phyloP scores from a whole-genome alignment of 1,140 invertebrate species.

The Zaprionus ornatus region DNA sequence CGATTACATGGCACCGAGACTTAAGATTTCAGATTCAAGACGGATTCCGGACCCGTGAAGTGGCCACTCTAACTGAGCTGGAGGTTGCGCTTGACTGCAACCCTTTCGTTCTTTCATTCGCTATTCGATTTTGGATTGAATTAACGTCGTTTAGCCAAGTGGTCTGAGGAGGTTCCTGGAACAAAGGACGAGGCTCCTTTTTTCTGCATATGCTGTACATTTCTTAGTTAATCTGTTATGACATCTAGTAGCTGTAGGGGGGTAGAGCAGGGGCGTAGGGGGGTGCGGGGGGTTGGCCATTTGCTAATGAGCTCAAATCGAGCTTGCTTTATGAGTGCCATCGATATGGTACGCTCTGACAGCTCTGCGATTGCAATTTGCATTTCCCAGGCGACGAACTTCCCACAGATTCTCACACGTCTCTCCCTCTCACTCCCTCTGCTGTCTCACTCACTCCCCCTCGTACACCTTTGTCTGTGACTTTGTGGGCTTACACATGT shows the following conservation, averaged over 20 bases:
- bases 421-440: background rate
- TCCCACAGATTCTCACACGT: slow-evolving; percentile 50
- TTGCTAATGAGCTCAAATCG: slow-evolving; percentile 75
- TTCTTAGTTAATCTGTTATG: slow-evolving; percentile 76
- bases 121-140: slow-evolving; percentile 45
- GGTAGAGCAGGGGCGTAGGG: background rate
- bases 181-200: slow-evolving; percentile 20
- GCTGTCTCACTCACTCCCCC: background rate
- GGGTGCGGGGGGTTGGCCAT: background rate
- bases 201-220: slow-evolving; percentile 32
- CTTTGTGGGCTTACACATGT: slow-evolving; percentile 74
- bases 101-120: slow-evolving; percentile 39
- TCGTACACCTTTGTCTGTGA: background rate
- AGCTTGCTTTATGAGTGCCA: slow-evolving; percentile 76
- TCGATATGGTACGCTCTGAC: slow-evolving; percentile 78
- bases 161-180: slow-evolving; percentile 35
- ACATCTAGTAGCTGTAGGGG: slow-evolving; percentile 63
- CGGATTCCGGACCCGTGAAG: slow-evolving; percentile 36
- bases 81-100: slow-evolving; percentile 41
- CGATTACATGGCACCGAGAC: slow-evolving; percentile 65
- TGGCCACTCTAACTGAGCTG: slow-evolving; percentile 16
- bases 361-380: slow-evolving; percentile 70
- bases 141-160: slow-evolving; percentile 80
- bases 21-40: slow-evolving; percentile 55
- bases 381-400: slow-evolving; percentile 66